Conservation (phyloP, 2,113 vertebrate genomes). For the Pycnonotus jocosus region DNA sequence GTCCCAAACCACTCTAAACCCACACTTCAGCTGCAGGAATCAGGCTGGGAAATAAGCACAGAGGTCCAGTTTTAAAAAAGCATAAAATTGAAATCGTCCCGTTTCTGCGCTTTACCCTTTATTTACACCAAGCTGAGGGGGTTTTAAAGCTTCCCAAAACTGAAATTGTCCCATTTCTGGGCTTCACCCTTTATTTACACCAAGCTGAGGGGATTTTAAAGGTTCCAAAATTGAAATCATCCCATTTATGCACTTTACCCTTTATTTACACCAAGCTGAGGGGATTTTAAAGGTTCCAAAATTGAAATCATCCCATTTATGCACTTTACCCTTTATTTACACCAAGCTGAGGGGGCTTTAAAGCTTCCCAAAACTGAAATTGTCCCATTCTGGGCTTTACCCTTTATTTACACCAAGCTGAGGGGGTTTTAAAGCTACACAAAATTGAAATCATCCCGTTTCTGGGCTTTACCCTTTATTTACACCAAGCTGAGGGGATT, state of each 20-base stretch:
- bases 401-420: neutral
- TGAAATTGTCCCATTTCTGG: neutral
- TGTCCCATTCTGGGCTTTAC: neutral
- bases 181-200: neutral
- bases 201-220: neutral
- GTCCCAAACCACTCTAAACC: neutral
- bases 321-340: neutral
- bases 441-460: no score
- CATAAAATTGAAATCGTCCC: neutral
- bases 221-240: neutral
- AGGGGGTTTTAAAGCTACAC: neutral
- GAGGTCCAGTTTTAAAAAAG: neutral
- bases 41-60: neutral
- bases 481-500: no score
- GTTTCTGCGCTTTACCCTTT: neutral
- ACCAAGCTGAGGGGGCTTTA: neutral
- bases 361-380: no score
- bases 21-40: fast-evolving
- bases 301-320: neutral
- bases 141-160: neutral
- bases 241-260: neutral
- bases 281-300: neutral
- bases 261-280: neutral
- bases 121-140: neutral
- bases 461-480: no score